Base-by-base conservation (phyloP, 2,113 vertebrate genomes). In the Nipponia nippon region DNA sequence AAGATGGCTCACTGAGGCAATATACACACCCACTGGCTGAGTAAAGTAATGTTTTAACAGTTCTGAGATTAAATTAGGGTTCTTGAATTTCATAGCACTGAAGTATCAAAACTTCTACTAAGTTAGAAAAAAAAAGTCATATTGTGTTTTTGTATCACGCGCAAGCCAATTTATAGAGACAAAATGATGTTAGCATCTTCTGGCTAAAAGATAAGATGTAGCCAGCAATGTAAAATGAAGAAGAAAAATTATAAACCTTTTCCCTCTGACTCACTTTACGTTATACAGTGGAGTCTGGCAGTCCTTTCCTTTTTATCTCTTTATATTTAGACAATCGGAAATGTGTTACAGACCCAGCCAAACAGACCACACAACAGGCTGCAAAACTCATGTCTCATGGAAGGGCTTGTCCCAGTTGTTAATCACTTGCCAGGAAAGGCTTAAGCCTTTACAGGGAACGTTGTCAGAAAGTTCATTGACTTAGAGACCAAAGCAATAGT, bases 221-320 rank as follows among this genome's bases (percentile, higher is more conserved):
- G 53, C 27, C 46, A 93, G 80, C 53, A 89, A 73, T 3, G 6
- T 46, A 93, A 87, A 87, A 88, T 83, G 83, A 97, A 92, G 69
- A 62, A 89, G 83, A 92, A 96, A 92, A 96, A 95, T 83, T 66
- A 78, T 27, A 93, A 95, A 78, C 23, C 36, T 66, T 93, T 87
- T 93, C 71, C 63, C 52, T 87, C 58, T 85, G 87, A 58, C 34
- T 92, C 1, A 5, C 61, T 92, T 97, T 87, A 96, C 3, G 34
- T 81, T 79, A 71, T 42, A 86, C 61, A 83, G 70, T 44, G 32
- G 47, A 87, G 26, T 86, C 50, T 95, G 89, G 88, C 90, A 94
- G 71, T 47, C 34, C 30, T 87, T 90, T 88, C n/a, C 77, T 79
- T 90, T 92, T 94, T 83, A 83, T 94, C 90, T 89, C 55, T 83